These are phyloP conservation scores for Chamaetylas fuelleborni DNA, from an alignment of 2,113 vertebrate species.

Conservation along the genomic window DNA sequence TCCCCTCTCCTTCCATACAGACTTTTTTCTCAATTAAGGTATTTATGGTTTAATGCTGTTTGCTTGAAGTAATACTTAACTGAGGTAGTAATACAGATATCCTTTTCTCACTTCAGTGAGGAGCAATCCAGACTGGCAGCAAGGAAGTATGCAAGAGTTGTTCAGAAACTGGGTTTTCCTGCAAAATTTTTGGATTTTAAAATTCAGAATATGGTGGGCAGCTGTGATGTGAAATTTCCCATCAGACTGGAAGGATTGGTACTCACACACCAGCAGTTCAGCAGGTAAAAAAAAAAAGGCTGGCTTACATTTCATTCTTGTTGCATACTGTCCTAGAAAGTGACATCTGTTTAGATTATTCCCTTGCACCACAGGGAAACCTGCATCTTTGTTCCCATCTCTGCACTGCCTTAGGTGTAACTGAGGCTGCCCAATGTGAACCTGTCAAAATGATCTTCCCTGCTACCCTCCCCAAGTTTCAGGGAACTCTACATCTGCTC, in stretches of 20 bases:
- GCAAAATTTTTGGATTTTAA: conserved; percentile 99
- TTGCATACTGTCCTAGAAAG: background rate
- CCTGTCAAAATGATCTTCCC: background rate
- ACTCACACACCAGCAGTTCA: conserved; percentile 97
- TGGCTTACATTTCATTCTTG: background rate
- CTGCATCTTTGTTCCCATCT: background rate
- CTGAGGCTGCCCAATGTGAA: background rate
- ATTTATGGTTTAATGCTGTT: background rate
- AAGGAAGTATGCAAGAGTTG: conserved; percentile 95
- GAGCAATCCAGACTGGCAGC: conserved; percentile 95
- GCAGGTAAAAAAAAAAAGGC: conserved; percentile 79
- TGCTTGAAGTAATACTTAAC: background rate
- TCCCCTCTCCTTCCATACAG: background rate
- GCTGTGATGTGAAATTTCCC: conserved; percentile 98
- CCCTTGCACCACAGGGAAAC: background rate
- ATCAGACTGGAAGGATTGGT: conserved; percentile 94
- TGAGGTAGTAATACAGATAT: background rate
- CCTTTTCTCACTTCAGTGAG: conserved; percentile 78
- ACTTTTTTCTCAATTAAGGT: background rate
- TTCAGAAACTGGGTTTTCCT: conserved; percentile 97
- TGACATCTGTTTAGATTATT: background rate
- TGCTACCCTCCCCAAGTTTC: background rate
- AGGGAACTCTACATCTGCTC: background rate
- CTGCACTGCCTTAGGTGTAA: background rate
- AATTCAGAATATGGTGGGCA: conserved; percentile 99